Conservation (phyloP, 2,888 invertebrate species). For the Strigamia crassipes region DNA sequence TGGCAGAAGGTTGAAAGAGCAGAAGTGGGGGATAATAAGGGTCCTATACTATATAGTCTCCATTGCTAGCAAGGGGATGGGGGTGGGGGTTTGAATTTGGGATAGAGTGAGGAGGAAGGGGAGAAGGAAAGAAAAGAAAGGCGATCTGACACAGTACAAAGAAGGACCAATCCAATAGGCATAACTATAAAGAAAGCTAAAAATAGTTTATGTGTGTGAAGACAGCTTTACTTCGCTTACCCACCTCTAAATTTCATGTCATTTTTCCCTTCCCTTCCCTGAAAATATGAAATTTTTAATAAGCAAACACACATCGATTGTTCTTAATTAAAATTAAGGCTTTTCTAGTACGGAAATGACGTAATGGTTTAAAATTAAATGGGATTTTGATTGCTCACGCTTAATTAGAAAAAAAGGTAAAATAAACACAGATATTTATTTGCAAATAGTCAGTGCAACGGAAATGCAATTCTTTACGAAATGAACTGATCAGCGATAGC, state of each 20-base stretch:
- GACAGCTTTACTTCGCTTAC: background rate
- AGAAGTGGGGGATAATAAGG: slow-evolving; percentile 41
- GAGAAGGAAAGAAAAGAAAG: slow-evolving; percentile 38
- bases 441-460: background rate
- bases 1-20: slow-evolving; percentile 42
- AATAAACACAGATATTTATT: background rate
- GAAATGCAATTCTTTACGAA: slow-evolving; percentile 26
- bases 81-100: slow-evolving; percentile 21
- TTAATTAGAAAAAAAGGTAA: background rate
- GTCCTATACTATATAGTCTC: slow-evolving; percentile 40
- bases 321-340: too few species aligned
- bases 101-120: slow-evolving; percentile 28
- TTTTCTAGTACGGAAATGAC: too few species aligned
- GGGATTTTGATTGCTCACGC: background rate
- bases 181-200: slow-evolving; percentile 36
- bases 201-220: slow-evolving; percentile 19
- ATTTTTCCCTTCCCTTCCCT: background rate
- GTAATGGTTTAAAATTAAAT: too few species aligned
- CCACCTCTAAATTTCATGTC: background rate
- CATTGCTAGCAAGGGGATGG: slow-evolving; percentile 15
- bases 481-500: slow-evolving; percentile 12
- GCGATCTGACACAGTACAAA: slow-evolving; percentile 38
- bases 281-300: background rate
- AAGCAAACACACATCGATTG: too few species aligned
- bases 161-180: slow-evolving; percentile 4